Evolutionary conservation across 2,888 invertebrate genomes (phyloP), one percentile per base, ranked within the genome.

Genomic region (Andrena haemorrhoa): DNA sequence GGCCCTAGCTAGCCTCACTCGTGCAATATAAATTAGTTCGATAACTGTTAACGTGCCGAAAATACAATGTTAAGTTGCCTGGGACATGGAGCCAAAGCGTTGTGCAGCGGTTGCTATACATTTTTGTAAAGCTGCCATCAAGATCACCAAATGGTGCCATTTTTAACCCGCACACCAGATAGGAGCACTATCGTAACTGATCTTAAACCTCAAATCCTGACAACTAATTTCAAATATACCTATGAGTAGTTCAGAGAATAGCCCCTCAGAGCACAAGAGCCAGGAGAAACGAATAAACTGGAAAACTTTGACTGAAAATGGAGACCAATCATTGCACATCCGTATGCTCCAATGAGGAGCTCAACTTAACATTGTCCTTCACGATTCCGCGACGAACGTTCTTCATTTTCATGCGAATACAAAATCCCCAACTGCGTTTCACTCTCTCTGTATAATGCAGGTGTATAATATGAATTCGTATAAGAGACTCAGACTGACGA

Each of bases 351-450:
- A 12, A 56, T 12, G 23, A 56, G 23, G 23, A 23, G 26, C 10
- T 10, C 23, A 56, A 56, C 8, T 56, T 10, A 23, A 56, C 20
- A 56, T 26, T 56, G 56, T 56, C 26, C 56, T 74, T 66, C 20
- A 66, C 23, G 56, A 74, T 56, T 41, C 16, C 10, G 23, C 26
- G 31, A 47, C n/a, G 68, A 47, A 74, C 23, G 26, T 66, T 20
- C 12, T 31, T 41, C 56, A 23, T 47, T 74, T 41, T 68, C 51
- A 31, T 16, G 47, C 10, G 56, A 68, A 41, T 35, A 56, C 41
- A 66, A 23, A 29, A 66, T 65, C 56, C 8, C 53, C 20, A 58
- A 79, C 60, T 82, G 78, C 80, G 72, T 84, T 78, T 84, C 79
- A 73, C 47, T 61, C 47, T 61, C 49, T 73, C 41, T 53, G 29